Conservation (phyloP, 2,797 vertebrate genomes). For the Numenius phaeopus region DNA sequence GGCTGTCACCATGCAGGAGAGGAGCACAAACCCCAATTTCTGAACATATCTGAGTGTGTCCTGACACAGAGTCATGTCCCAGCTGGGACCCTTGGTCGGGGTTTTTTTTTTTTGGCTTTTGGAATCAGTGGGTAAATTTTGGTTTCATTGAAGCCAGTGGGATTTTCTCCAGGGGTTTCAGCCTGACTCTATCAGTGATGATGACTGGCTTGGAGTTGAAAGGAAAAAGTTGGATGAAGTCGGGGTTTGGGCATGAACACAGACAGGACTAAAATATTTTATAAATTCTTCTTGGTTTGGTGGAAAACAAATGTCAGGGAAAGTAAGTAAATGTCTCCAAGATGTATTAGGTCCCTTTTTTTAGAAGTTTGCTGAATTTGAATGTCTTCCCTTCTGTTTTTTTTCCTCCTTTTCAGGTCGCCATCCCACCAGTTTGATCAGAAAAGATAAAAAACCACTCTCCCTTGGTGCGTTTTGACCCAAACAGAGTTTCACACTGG, state of each 20-base stretch:
- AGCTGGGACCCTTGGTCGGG: neutral
- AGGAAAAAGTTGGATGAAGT: neutral
- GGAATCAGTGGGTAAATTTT: neutral
- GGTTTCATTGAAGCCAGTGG: neutral
- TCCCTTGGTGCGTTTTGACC: neutral
- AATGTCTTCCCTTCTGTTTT: neutral
- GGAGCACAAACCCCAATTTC: accelerated
- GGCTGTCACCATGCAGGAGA: neutral
- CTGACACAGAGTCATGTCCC: neutral
- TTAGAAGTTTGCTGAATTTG: neutral
- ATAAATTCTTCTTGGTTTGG: neutral
- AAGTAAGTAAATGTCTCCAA: neutral
- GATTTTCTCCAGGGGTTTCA: neutral
- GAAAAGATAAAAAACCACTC: neutral
- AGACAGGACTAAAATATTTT: neutral
- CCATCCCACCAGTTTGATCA: neutral
- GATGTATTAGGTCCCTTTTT: neutral
- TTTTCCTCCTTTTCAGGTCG: neutral
- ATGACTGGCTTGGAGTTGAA: neutral
- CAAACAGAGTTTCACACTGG: neutral
- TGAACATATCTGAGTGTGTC: neutral
- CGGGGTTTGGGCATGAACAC: neutral
- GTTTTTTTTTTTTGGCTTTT: neutral
- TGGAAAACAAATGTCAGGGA: neutral
- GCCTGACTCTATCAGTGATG: neutral